Conservation (phyloP, 1,140 invertebrate species). For the Eueides isabella region DNA sequence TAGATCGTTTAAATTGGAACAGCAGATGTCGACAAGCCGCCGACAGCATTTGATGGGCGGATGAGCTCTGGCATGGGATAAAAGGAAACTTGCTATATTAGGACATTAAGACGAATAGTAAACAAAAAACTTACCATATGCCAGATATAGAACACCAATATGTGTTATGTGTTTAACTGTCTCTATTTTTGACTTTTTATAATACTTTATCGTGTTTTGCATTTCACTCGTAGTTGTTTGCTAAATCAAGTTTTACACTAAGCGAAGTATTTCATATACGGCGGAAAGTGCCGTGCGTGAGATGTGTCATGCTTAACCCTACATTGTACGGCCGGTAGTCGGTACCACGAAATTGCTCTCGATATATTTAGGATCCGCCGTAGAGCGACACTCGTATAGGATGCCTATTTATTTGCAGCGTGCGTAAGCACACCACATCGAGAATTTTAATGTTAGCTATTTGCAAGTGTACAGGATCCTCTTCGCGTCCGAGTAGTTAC, state of each 20-base stretch:
- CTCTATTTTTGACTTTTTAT: not conserved
- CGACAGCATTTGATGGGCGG: slow-evolving; percentile 68
- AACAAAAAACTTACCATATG: slow-evolving; percentile 18
- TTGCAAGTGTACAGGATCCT: slow-evolving; percentile 40
- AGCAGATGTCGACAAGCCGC: slow-evolving; percentile 73
- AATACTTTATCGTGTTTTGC: not conserved
- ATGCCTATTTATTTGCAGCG: slow-evolving; percentile 45
- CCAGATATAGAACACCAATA: slow-evolving; percentile 15
- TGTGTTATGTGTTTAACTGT: slow-evolving; percentile 1
- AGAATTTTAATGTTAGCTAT: slow-evolving; percentile 51
- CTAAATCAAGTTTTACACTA: slow-evolving; percentile 2
- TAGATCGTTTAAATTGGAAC: slow-evolving; percentile 70
- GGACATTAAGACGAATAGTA: slow-evolving; percentile 32
- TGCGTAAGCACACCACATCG: slow-evolving; percentile 49
- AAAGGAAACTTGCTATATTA: slow-evolving; percentile 64
- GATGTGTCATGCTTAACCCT: slow-evolving; percentile 39
- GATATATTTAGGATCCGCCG: slow-evolving; percentile 50
- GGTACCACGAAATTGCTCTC: slow-evolving; percentile 42
- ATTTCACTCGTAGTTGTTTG: not conserved
- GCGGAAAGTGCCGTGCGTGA: slow-evolving; percentile 27
- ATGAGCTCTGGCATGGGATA: slow-evolving; percentile 62
- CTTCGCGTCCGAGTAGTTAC: slow-evolving; percentile 30
- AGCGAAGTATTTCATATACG: slow-evolving; percentile 22
- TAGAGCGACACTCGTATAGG: slow-evolving; percentile 36
- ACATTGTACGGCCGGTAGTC: slow-evolving; percentile 42